Conservation (phyloP, 2,113 vertebrate genomes). For the Dasyurus viverrinus region DNA sequence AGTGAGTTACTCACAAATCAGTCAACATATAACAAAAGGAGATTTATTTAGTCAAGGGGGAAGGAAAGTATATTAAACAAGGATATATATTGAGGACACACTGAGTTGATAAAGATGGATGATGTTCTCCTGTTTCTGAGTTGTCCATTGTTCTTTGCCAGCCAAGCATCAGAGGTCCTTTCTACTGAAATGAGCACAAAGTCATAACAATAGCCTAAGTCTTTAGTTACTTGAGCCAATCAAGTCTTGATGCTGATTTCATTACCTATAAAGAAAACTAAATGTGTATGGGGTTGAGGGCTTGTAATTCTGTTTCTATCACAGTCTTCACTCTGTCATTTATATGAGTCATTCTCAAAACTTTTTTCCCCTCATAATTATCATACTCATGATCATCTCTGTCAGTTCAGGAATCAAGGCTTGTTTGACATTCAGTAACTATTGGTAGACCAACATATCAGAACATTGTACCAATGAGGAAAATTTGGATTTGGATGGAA, state of each 20-base stretch:
- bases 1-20: neutral
- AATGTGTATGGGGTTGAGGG: neutral
- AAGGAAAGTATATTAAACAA: neutral
- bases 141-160: neutral
- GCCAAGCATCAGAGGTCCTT: neutral
- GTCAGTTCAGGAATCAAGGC: neutral
- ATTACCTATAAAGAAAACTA: neutral
- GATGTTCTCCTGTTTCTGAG: neutral
- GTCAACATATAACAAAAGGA: neutral
- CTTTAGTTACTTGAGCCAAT: neutral
- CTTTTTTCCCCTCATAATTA: neutral
- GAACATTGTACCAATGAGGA: neutral
- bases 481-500: neutral
- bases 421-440: neutral
- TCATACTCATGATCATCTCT: neutral
- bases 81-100: neutral
- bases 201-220: neutral
- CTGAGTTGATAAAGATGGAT: neutral
- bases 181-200: neutral
- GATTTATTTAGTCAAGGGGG: neutral
- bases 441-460: neutral
- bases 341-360: neutral
- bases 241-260: neutral
- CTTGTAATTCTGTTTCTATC: neutral
- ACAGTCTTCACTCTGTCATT: neutral